These are phyloP conservation scores for Labrus mixtus DNA, from an alignment of 2,113 vertebrate species.

Conservation along the genomic window DNA sequence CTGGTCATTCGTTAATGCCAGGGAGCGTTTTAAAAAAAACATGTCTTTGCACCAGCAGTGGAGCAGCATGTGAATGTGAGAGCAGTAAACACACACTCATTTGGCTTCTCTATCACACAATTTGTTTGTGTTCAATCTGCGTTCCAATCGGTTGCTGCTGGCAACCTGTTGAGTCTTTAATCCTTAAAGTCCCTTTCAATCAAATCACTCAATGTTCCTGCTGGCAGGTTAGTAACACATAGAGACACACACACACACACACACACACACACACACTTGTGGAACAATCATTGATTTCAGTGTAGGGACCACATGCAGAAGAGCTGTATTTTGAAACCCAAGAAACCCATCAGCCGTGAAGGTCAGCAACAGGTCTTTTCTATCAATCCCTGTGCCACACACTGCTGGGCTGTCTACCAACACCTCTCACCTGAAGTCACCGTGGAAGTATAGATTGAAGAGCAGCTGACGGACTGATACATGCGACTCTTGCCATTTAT, in stretches of 20 bases:
- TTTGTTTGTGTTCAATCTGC: constrained; percentile 18
- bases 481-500: not conserved
- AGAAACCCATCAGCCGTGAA: constrained; percentile 45
- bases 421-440: constrained; percentile 28
- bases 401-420: not conserved
- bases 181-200: constrained; percentile 73
- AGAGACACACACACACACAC: constrained; percentile 25
- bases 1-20: no score
- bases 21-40: no score
- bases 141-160: constrained; percentile 48
- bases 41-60: no score
- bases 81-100: not conserved
- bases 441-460: constrained; percentile 8
- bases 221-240: constrained; percentile 57
- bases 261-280: constrained; percentile 3
- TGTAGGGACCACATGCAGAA: constrained; percentile 34
- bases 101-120: not conserved
- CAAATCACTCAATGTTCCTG: constrained; percentile 68
- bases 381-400: constrained; percentile 31
- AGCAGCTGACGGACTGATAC: constrained; percentile 16
- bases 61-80: no score
- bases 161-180: constrained; percentile 64
- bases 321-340: constrained; percentile 56
- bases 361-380: constrained; percentile 67
- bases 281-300: constrained; percentile 65